A percentile compares a stretch with the other conserved stretches of the same genome.
Evolutionary conservation across 2,888 invertebrate genomes (phyloP).

Genomic region (Alsophila aescularia): DNA sequence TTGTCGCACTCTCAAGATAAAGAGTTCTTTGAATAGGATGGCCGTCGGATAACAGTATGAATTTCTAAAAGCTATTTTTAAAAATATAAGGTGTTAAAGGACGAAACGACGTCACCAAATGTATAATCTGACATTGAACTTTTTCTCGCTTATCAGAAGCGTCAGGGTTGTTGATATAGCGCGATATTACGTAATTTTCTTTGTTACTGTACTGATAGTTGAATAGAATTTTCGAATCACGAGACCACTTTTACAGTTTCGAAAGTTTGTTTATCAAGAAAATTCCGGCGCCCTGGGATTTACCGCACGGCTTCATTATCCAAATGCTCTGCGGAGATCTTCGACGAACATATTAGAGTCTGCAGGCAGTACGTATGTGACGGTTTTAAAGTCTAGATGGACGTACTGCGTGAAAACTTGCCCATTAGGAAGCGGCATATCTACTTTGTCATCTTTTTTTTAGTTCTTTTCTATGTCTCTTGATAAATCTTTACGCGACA

Average conservation of each 20-base stretch:
- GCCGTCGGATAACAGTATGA: no score
- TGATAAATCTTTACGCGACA: conserved; percentile 98
- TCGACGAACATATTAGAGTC: conserved; percentile 99
- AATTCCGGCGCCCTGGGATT: conserved; percentile 96
- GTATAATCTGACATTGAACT: conserved; percentile 96
- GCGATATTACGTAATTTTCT: conserved; percentile 98
- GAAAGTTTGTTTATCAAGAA: conserved; percentile 97
- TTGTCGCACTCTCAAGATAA: no score
- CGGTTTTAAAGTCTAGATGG: conserved; percentile 95
- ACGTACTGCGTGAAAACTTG: conserved; percentile 89
- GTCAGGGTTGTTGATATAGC: conserved; percentile 99
- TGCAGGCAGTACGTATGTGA: conserved; percentile 96
- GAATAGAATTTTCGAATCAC: conserved; percentile 93
- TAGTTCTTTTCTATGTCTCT: conserved; percentile 95
- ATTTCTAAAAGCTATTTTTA: conserved; percentile 96
- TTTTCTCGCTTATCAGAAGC: conserved; percentile 97
- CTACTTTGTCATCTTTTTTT: conserved; percentile 92
- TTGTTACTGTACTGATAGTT: conserved; percentile 91
- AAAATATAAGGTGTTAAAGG: conserved; percentile 97
- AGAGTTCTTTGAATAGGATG: no score
- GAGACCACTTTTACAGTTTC: conserved; percentile 95
- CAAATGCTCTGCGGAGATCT: conserved; percentile 96
- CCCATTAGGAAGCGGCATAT: conserved; percentile 81
- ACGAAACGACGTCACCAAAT: conserved; percentile 97
- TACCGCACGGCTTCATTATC: conserved; percentile 99